These are phyloP conservation scores for Subanguina moxae DNA, from an alignment of 1,140 invertebrate genomes.

Conservation along the genomic window DNA sequence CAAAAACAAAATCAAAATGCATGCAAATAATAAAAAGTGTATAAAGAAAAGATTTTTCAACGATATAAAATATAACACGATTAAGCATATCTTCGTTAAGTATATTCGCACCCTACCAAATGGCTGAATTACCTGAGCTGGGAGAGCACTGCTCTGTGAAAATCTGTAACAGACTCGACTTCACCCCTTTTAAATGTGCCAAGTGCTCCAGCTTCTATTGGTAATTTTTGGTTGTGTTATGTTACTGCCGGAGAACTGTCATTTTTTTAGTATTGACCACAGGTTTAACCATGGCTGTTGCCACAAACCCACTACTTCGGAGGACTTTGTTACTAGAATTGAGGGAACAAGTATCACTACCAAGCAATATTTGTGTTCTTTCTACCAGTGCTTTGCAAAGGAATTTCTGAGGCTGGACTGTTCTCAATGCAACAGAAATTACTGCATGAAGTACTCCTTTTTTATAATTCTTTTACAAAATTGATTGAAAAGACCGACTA, in stretches of 20 bases:
- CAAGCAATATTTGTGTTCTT: slow-evolving; percentile 7
- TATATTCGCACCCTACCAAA: too few species aligned
- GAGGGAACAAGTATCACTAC: not conserved
- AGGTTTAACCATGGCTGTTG: not conserved
- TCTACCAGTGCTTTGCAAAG: slow-evolving; percentile 3
- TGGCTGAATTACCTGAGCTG: not conserved
- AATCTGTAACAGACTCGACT: slow-evolving; percentile 10
- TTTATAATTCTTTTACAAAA: not conserved
- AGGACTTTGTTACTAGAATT: too few species aligned
- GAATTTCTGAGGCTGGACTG: slow-evolving; percentile 1
- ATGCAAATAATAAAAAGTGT: too few species aligned
- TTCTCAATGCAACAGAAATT: slow-evolving; percentile 1
- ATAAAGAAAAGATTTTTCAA: too few species aligned
- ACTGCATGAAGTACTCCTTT: not conserved
- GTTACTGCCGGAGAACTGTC: not conserved
- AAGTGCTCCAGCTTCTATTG: not conserved
- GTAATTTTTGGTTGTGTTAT: not conserved
- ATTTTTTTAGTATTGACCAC: not conserved
- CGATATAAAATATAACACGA: too few species aligned
- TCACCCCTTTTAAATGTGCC: slow-evolving; percentile 9
- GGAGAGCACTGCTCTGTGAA: not conserved
- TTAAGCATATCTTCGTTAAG: too few species aligned
- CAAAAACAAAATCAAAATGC: too few species aligned
- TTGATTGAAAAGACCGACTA: too few species aligned
- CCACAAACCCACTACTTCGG: too few species aligned